Base-by-base conservation (phyloP, 1,140 invertebrate genomes). In the Trichonephila inaurata region DNA sequence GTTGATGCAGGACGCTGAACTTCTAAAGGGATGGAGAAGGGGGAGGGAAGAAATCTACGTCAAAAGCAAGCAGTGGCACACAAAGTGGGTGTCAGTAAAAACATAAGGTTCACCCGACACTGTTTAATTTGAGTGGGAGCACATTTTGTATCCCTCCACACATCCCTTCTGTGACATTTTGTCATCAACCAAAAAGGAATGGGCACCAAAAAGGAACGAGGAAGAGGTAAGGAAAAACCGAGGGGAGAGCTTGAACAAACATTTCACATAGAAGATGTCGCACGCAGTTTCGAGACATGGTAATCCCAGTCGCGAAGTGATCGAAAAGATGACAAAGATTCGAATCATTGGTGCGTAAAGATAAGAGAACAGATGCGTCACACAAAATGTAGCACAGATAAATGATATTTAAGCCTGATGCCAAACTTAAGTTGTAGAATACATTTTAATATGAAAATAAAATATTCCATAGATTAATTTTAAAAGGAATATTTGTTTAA, bases 1-100 rank as follows among this genome's bases (percentile, higher is more conserved):
- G 89, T 91, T 91, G 89, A 91, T 72, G 51, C 69, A 91, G 69
- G 69, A n/a, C 89, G 89, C 69, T 91, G 89, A 91, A 91, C 89
- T 28, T 60, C n/a, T 21, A 4, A 18, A 21, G 5, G 51, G n/a
- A 69, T 5, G 10, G n/a, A 3, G 24, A 8, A 40, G 69, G n/a
- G n/a, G 69, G 51, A 24, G 12, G 2, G 21, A 21, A 21, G 16
- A 16, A 44, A 19, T 19, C 60, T 2, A 16, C 18, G 85, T 8
- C 60, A 87, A 40, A 87, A 64, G 61, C 19, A 66, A 40, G 87
- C 33, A 89, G 19, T 40, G 19, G 64, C 21, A 81, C 51, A 72
- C 51, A 51, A 91, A 91, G 89, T 91, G 89, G 89, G 89, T 91
- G 89, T 81, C 33, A 81, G 89, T 16, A 81, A 91, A 91, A 72